Evolutionary conservation across 2,113 vertebrate genomes (phyloP).

Genomic region (Naja naja): DNA sequence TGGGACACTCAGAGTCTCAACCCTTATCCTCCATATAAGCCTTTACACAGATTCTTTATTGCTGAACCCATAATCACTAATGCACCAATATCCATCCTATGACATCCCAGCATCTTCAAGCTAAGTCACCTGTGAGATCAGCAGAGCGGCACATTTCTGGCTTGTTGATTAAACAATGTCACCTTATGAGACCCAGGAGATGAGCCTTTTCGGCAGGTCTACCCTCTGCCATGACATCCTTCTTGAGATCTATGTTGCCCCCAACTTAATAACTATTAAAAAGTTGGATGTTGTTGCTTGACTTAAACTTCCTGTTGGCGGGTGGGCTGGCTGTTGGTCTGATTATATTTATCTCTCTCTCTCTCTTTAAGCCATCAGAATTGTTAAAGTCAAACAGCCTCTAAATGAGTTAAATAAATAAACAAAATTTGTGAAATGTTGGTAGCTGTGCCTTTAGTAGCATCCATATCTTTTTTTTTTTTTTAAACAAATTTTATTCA

Average conservation of each 20-base stretch:
- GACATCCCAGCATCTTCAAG: too few relatives aligned
- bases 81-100: background rate
- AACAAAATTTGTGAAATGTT: background rate
- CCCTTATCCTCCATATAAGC: background rate
- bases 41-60: background rate
- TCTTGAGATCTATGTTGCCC: background rate
- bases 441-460: background rate
- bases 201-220: background rate
- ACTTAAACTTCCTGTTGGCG: background rate
- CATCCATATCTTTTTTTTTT: background rate
- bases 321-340: background rate
- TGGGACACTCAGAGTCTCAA: background rate
- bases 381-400: background rate
- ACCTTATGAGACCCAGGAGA: background rate
- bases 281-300: background rate
- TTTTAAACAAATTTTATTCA: too few relatives aligned
- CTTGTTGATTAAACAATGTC: background rate
- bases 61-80: background rate
- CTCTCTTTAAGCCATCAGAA: background rate
- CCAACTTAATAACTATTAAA: background rate
- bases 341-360: background rate
- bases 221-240: background rate
- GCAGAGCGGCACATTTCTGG: background rate
- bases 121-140: background rate
- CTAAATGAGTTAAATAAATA: background rate